Percentiles rank a stretch among this genome's conserved stretches.
Evolutionary conservation across 2,113 vertebrate species (phyloP).

Genomic region (Oceanites oceanicus): DNA sequence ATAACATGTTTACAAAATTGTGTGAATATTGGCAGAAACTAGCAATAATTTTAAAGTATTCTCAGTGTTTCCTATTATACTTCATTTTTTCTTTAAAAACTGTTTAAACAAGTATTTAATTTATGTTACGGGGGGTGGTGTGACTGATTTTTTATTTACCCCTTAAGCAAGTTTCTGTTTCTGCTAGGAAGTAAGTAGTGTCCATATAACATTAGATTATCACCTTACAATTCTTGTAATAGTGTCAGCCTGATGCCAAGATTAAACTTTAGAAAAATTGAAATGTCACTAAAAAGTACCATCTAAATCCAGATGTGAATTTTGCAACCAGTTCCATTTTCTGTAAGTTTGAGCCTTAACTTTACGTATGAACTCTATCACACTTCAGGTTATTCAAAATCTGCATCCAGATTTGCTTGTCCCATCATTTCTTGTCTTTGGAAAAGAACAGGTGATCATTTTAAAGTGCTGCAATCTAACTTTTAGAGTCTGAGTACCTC

Average conservation of each 20-base stretch:
- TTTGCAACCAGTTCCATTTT: background rate
- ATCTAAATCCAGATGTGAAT: background rate
- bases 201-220: background rate
- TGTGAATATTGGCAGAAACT: background rate
- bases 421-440: background rate
- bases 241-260: background rate
- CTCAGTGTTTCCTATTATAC: background rate
- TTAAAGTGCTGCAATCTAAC: slow-evolving; percentile 1
- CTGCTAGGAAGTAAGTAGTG: background rate
- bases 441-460: background rate
- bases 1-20: background rate
- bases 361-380: background rate
- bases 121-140: accelerated
- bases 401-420: background rate
- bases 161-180: background rate
- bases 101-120: background rate
- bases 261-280: background rate
- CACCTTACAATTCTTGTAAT: background rate
- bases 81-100: background rate
- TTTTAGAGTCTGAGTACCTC: background rate
- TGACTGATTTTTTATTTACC: background rate
- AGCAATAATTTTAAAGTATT: background rate
- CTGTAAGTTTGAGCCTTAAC: background rate
- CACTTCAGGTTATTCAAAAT: background rate
- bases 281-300: background rate